phyloP scores from a whole-genome alignment of 2,797 vertebrate genomes.

The Nasua narica region DNA sequence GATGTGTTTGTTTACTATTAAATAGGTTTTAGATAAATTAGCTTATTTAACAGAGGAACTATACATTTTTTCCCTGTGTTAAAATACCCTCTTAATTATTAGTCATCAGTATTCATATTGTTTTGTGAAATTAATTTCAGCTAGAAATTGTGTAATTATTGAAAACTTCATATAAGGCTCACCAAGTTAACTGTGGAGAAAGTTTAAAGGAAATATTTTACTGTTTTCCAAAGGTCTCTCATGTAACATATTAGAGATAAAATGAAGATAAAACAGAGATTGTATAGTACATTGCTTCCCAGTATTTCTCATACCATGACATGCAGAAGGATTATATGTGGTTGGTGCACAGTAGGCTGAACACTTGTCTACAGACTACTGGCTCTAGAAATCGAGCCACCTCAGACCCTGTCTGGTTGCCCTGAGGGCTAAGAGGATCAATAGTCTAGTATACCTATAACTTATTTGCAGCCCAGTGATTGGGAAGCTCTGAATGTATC shows the following conservation, averaged over 20 bases:
- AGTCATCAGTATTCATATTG: conserved; percentile 31
- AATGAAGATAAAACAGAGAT: not conserved
- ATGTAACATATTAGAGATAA: not conserved
- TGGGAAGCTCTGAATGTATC: not conserved
- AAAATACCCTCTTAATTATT: conserved; percentile 45
- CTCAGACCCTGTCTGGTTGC: not conserved
- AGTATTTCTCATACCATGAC: not conserved
- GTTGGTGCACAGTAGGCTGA: not conserved
- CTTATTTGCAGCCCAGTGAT: not conserved
- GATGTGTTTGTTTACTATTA: conserved; percentile 40
- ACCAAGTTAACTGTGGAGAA: not conserved
- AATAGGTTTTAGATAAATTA: conserved; percentile 60
- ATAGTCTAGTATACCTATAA: not conserved
- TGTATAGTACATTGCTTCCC: not conserved
- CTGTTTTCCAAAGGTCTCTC: not conserved
- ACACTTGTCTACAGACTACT: not conserved
- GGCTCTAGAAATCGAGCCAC: not conserved
- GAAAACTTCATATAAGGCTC: conserved; percentile 1
- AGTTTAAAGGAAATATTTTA: conserved; percentile 9
- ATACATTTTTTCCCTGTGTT: conserved; percentile 7
- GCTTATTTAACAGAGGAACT: conserved; percentile 39
- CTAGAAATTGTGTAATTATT: conserved; percentile 12
- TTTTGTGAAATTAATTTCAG: conserved; percentile 52
- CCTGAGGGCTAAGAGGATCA: not conserved
- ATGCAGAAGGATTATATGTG: not conserved